Base-by-base conservation (phyloP, 2,888 invertebrate species). In the Latheticus oryzae region DNA sequence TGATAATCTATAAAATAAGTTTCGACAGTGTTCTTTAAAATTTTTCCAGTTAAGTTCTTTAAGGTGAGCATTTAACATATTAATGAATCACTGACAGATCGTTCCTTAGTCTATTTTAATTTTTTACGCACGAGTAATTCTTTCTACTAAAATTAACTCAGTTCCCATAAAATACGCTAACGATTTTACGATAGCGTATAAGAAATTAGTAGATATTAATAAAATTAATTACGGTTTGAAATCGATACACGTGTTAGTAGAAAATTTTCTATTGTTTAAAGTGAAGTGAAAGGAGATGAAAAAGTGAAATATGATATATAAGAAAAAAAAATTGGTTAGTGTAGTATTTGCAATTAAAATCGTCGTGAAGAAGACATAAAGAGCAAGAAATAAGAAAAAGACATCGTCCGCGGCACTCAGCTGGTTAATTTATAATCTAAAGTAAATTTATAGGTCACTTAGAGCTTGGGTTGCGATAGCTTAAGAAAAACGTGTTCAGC, bases 371-470 rank as follows among this genome's bases (percentile, higher is more conserved):
- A 40, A 40, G 56, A 56, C 24, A 32, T 53, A 53, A 53, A 53
- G 16, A 43, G 8, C 52, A 11, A 28, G 23, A 52, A 52, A 52
- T 12, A 63, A 56, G 60, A 62, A 64, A 60, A 62, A 58, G 61
- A 51, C 51, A 58, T 55, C 53, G 60, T 62, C 50, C 60, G 66
- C 64, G 65, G 65, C 64, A 65, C 65, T 66, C 63, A 65, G 64
- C 64, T 63, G 62, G 63, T 68, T 70, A 68, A 72, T 70, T 71
- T 72, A 72, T 69, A 70, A 72, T 70, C 64, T 67, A 67, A 62
- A 67, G 68, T 67, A 68, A 72, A 73, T 73, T 73, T 73, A 73
- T 72, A 72, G 71, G 69, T 73, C 73, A 70, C 69, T 72, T 72
- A 70, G 68, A 68, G 65, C 67, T 66, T 64, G 51, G 50, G 53